Evolutionary conservation across 2,888 invertebrate species (phyloP).

Genomic region (Stramonita haemastoma): DNA sequence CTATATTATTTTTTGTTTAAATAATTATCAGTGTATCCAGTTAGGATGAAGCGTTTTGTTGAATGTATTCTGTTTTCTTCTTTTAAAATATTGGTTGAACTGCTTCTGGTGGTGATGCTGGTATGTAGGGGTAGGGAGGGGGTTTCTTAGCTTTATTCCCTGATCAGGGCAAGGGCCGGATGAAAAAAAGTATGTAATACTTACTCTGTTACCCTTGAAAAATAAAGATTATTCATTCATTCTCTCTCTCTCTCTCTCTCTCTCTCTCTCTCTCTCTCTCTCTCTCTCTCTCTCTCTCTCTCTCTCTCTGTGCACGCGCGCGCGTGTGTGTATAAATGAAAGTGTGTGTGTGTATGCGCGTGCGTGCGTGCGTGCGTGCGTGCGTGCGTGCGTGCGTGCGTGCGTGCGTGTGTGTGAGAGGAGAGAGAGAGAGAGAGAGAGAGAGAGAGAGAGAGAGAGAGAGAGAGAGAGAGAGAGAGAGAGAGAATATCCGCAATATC

Average conservation of each 20-base stretch:
- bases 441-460: not conserved
- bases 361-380: slow-evolving; percentile 9
- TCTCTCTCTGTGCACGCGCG: slow-evolving; percentile 4
- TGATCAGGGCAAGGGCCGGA: no score
- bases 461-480: not conserved
- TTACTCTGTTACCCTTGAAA: no score
- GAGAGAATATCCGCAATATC: not conserved
- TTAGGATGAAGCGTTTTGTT: no score
- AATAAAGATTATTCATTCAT: no score
- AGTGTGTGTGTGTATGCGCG: slow-evolving; percentile 3
- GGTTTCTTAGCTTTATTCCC: no score
- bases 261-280: not conserved
- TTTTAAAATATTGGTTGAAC: no score
- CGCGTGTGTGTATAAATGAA: slow-evolving; percentile 2
- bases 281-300: slow-evolving; percentile 19
- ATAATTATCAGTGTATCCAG: no score
- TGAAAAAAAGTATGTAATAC: no score
- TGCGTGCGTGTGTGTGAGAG: not conserved
- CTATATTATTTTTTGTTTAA: no score
- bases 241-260: not conserved
- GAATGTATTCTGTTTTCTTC: no score
- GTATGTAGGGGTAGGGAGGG: no score
- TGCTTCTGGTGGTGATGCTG: no score
- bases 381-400: not conserved
- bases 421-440: not conserved